Percentiles rank a stretch among this genome's conserved stretches.
Evolutionary conservation across 2,888 invertebrate genomes (phyloP).

Genomic region (Macropis europaea): DNA sequence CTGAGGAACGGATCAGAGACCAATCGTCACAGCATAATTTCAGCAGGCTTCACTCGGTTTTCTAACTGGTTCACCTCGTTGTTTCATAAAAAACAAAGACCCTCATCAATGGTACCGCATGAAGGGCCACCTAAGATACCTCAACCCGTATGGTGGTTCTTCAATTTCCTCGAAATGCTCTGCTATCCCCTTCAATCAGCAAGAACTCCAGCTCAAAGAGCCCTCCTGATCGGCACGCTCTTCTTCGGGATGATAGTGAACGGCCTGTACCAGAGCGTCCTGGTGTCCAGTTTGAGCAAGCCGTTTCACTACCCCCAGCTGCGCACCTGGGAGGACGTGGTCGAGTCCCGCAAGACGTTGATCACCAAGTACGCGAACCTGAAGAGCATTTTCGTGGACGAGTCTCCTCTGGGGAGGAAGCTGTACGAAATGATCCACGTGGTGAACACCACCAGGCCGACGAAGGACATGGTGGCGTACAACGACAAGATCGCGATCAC

Average conservation of each 20-base stretch:
- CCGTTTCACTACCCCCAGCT: constrained; percentile 64
- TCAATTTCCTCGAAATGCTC: constrained; percentile 45
- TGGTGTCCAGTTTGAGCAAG: constrained; percentile 65
- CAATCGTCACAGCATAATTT: no score
- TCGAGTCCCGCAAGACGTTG: constrained; percentile 50
- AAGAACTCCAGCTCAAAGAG: constrained; percentile 46
- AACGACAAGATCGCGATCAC: constrained; percentile 42
- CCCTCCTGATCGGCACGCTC: constrained; percentile 57
- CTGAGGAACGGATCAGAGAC: no score
- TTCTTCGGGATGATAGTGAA: constrained; percentile 60
- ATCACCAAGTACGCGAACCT: constrained; percentile 69
- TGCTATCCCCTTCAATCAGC: constrained; percentile 58
- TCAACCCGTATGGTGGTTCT: constrained; percentile 12
- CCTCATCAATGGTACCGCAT: neutral
- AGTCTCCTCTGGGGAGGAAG: constrained; percentile 21
- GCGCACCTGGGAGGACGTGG: constrained; percentile 61
- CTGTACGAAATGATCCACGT: constrained; percentile 29
- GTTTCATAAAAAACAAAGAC: no score
- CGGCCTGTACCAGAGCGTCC: constrained; percentile 62
- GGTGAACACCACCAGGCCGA: constrained; percentile 8
- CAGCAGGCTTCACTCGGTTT: no score
- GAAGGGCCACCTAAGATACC: constrained; percentile 46
- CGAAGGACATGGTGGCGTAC: constrained; percentile 50
- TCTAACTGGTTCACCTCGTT: no score
- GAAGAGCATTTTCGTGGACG: constrained; percentile 42